These are phyloP conservation scores for Agrilus mali DNA, from an alignment of 2,888 invertebrate genomes.

Conservation along the genomic window DNA sequence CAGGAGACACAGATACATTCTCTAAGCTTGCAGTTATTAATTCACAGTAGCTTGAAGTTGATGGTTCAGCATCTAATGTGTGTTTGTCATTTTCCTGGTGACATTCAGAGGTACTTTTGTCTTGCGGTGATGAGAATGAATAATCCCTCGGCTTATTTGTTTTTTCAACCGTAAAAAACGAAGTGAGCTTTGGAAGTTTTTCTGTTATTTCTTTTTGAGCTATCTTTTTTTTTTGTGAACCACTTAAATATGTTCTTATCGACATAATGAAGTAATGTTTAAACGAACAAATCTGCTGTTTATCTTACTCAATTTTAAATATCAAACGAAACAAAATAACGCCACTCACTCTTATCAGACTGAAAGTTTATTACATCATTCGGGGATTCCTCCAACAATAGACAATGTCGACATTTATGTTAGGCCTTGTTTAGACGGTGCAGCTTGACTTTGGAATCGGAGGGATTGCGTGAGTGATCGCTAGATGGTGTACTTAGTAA, in stretches of 20 bases:
- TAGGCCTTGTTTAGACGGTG: too few relatives aligned
- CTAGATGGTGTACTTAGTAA: too few relatives aligned
- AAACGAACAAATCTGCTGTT: too few relatives aligned
- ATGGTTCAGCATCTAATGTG: slow-evolving; percentile 5
- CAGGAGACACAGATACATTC: slow-evolving; percentile 1
- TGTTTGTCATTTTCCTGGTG: slow-evolving; percentile 3
- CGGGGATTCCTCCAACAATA: too few relatives aligned
- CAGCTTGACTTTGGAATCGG: too few relatives aligned
- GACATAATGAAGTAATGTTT: neutral
- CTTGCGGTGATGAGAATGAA: slow-evolving; percentile 5
- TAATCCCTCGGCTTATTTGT: slow-evolving; percentile 1
- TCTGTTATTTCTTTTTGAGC: slow-evolving; percentile 9
- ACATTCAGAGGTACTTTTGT: slow-evolving; percentile 4
- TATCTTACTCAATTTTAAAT: too few relatives aligned
- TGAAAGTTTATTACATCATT: too few relatives aligned
- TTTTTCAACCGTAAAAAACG: slow-evolving; percentile 6
- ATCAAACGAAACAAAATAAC: too few relatives aligned
- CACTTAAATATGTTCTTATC: slow-evolving; percentile 1
- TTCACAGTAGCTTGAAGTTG: slow-evolving; percentile 5
- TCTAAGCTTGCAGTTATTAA: slow-evolving; percentile 3
- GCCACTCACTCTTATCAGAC: too few relatives aligned
- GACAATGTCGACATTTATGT: too few relatives aligned
- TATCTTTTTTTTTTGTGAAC: slow-evolving; percentile 2
- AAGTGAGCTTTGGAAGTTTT: slow-evolving; percentile 10
- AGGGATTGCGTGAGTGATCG: too few relatives aligned